Evolutionary conservation across 2,888 invertebrate species (phyloP), one percentile per base, ranked within the genome.

Genomic region (Platynereis dumerilii): DNA sequence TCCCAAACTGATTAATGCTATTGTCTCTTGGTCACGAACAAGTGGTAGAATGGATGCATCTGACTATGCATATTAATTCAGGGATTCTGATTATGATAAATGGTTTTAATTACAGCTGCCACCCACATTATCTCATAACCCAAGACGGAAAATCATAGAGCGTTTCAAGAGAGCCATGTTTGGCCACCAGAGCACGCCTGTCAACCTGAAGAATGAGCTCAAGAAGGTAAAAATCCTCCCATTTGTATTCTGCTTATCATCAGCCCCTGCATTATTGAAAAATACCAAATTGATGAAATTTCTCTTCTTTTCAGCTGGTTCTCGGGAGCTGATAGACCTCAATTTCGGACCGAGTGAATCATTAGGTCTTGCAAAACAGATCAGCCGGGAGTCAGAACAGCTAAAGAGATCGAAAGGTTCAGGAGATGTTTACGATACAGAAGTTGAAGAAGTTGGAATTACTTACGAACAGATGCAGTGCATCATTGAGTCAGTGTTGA

Each of bases 401-500:
- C 20, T 22, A 7, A n/a, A 20, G 48, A 3, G 20, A 7, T 20
- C 34, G 34, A 34, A 12, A 34, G 34, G 34, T 34, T 34, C 34
- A 7, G 34, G 34, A 34, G 34, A 34, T 17, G 66, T 59, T 28
- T 59, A 59, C 45, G 65, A 65, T 28, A 55, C 53, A 3, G 68
- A 69, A 44, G 42, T 39, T 7, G 66, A 54, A 17, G 64, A 70
- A 10, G 56, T 59, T 7, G 67, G 69, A n/a, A 57, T 83, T 29
- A 82, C 80, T 2, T 83, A 83, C 64, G 83, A 83, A 67, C 80
- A 82, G 70, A 76, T 83, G 74, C 78, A 81, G 65, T 70, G 72
- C n/a, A 76, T 82, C 68, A 81, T 83, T 27, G 83, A 83, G 64
- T 75, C 73, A 27, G 75, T 79, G 2, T 71, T 83, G 26, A 74